These are phyloP conservation scores for Botrylloides violaceus DNA, from an alignment of 23 tunicate species.

Conservation along the genomic window DNA sequence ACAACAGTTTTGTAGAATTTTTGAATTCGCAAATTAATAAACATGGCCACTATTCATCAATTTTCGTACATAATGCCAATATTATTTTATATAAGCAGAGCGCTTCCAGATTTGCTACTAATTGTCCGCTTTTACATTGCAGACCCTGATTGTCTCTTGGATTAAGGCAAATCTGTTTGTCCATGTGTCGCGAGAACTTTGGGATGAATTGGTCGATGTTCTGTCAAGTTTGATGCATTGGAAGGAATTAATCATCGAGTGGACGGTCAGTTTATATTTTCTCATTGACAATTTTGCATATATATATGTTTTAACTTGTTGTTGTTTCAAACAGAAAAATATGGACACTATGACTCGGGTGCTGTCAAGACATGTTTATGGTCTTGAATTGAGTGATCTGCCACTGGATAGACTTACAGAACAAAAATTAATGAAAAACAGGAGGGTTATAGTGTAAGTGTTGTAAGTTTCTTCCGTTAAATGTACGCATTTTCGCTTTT, in stretches of 20 bases:
- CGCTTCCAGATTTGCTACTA: too few relatives aligned
- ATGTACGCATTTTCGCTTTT: too few relatives aligned
- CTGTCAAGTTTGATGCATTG: conserved; percentile 47
- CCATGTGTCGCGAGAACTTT: conserved; percentile 64
- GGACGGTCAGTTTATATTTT: conserved; percentile 58
- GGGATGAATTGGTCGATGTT: conserved; percentile 87
- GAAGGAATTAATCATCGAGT: conserved; percentile 69
- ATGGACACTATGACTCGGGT: conserved; percentile 83
- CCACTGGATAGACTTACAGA: conserved; percentile 79
- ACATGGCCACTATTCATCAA: too few relatives aligned
- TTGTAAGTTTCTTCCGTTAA: background rate
- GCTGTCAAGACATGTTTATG: conserved; percentile 67
- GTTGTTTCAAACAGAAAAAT: conserved; percentile 44
- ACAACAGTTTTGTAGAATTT: too few relatives aligned
- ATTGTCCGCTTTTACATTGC: too few relatives aligned
- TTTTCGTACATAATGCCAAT: too few relatives aligned
- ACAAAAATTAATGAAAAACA: conserved; percentile 42
- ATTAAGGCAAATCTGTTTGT: conserved; percentile 83
- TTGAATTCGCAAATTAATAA: too few relatives aligned
- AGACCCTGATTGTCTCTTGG: conserved; percentile 96
- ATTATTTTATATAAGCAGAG: too few relatives aligned
- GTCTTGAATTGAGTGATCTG: conserved; percentile 61
- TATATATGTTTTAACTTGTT: background rate
- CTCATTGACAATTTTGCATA: background rate
- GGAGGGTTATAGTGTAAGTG: conserved; percentile 7